Percentiles rank a stretch among this genome's conserved stretches.
Evolutionary conservation across 2,888 invertebrate species (phyloP).

Genomic region (Plagiodera versicolora): DNA sequence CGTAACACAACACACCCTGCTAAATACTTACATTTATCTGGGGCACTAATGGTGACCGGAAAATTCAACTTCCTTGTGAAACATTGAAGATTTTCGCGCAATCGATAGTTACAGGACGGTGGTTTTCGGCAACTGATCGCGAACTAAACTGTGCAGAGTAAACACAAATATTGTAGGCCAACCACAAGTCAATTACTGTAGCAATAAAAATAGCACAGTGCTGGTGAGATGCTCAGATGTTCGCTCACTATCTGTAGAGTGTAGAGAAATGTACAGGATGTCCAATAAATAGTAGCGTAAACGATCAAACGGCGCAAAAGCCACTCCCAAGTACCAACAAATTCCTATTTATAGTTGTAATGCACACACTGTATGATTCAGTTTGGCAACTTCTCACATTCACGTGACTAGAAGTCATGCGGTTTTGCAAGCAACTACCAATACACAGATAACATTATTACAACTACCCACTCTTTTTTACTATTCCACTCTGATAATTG

Average conservation of each 20-base stretch:
- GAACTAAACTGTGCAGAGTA: slow-evolving; percentile 26
- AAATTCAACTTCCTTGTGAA: slow-evolving; percentile 32
- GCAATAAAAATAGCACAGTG: slow-evolving; percentile 29
- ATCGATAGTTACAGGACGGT: slow-evolving; percentile 24
- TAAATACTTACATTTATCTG: slow-evolving; percentile 43
- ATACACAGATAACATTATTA: too few species aligned
- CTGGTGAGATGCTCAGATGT: slow-evolving; percentile 16
- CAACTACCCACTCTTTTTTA: too few species aligned
- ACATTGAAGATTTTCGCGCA: slow-evolving; percentile 36
- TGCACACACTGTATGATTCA: neutral
- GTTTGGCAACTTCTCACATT: neutral
- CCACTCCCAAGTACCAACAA: neutral
- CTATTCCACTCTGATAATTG: too few species aligned
- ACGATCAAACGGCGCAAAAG: neutral
- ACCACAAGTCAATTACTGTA: slow-evolving; percentile 26
- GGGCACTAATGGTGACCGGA: slow-evolving; percentile 41
- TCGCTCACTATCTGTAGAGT: neutral
- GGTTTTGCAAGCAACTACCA: neutral
- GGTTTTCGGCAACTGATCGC: slow-evolving; percentile 29
- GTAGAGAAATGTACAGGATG: neutral
- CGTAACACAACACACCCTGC: slow-evolving; percentile 25
- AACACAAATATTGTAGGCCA: slow-evolving; percentile 29
- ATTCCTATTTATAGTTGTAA: neutral
- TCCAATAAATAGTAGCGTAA: neutral
- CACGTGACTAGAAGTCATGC: neutral